Evolutionary conservation across 2,888 invertebrate species (phyloP).

Genomic region (Eurytoma californica): DNA sequence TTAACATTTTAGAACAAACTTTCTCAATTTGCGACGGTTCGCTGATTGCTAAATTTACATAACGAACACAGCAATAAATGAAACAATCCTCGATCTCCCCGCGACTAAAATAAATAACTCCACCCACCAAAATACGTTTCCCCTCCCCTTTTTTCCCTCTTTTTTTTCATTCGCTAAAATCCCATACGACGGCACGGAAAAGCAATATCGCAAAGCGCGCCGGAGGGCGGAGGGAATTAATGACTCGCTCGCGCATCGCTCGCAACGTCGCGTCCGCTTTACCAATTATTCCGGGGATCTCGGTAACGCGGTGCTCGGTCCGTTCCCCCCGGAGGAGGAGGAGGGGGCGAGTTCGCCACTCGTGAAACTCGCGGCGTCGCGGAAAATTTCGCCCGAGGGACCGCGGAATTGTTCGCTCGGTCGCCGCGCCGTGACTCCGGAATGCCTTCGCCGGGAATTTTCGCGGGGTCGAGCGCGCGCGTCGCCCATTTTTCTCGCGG

Average conservation of each 20-base stretch:
- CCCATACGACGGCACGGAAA: not conserved
- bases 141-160: not conserved
- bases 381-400: not conserved
- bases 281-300: constrained; percentile 6
- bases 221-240: constrained; percentile 3
- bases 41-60: too few relatives aligned
- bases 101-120: too few relatives aligned
- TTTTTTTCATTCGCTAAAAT: not conserved
- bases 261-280: not conserved
- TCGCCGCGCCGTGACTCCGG: not conserved
- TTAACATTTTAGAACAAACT: too few relatives aligned
- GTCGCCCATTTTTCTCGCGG: too few relatives aligned
- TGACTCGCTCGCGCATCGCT: too few relatives aligned
- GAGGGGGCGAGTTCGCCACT: not conserved
- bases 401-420: not conserved
- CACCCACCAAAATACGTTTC: not conserved
- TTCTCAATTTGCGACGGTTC: too few relatives aligned
- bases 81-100: not conserved
- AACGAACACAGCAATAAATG: not conserved
- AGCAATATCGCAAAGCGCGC: not conserved
- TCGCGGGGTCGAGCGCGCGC: too few relatives aligned
- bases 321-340: not conserved
- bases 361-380: constrained; percentile 7
- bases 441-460: too few relatives aligned
- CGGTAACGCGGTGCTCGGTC: not conserved